phyloP scores from a whole-genome alignment of 2,797 vertebrate genomes.

The Ammospiza maritima region DNA sequence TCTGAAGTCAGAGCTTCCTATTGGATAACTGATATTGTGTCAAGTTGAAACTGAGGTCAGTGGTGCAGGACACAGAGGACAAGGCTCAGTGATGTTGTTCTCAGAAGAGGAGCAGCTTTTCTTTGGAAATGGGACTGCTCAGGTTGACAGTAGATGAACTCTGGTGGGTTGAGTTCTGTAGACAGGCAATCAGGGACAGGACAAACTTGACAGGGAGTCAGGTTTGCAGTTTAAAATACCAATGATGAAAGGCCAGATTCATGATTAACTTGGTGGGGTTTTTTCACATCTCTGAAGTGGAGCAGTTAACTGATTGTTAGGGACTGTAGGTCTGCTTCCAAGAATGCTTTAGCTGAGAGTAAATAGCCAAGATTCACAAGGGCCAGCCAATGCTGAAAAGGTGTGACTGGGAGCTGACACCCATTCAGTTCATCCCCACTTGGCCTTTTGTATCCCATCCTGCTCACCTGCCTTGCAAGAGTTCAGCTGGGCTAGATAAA shows the following conservation, averaged over 20 bases:
- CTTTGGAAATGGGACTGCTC: not conserved
- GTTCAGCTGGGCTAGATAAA: not conserved
- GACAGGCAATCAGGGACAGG: not conserved
- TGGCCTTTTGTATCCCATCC: not conserved
- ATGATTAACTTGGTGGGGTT: not conserved
- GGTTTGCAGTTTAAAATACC: not conserved
- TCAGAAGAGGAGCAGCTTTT: not conserved
- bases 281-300: not conserved
- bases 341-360: not conserved
- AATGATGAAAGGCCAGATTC: not conserved
- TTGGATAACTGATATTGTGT: not conserved
- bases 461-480: not conserved
- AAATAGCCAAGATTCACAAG: not conserved
- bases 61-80: not conserved
- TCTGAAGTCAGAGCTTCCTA: conserved; percentile 12
- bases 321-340: not conserved
- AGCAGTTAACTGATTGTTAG: not conserved
- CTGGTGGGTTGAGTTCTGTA: not conserved
- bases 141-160: not conserved
- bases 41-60: conserved; percentile 23
- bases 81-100: fast-evolving
- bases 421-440: not conserved
- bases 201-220: not conserved
- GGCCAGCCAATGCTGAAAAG: not conserved
- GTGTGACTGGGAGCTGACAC: not conserved